Conservation (phyloP, 2,113 vertebrate species). For the Cavia aperea region DNA sequence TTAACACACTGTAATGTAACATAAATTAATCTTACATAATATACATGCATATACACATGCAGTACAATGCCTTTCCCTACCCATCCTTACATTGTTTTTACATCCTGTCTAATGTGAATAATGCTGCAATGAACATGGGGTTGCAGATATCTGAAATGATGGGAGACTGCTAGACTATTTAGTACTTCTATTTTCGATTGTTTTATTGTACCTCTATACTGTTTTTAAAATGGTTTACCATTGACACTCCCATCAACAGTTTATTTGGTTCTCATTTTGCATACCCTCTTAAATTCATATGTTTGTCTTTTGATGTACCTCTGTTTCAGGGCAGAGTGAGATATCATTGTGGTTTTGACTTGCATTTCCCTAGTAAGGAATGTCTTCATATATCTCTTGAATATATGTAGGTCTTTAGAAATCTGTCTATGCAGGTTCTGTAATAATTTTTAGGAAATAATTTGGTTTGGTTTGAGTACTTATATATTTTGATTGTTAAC, state of each 20-base stretch:
- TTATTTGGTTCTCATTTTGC: not conserved
- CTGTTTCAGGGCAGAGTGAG: not conserved
- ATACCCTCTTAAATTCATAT: not conserved
- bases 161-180: not conserved
- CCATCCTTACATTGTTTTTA: not conserved
- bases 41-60: not conserved
- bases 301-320: not conserved
- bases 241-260: not conserved
- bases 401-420: not conserved
- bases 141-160: not conserved
- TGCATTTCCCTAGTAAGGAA: not conserved
- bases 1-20: not conserved
- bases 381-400: not conserved
- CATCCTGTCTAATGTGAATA: not conserved
- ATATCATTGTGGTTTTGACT: not conserved
- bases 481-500: not conserved
- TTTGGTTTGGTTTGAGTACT: not conserved
- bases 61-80: not conserved
- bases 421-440: not conserved
- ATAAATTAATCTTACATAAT: not conserved
- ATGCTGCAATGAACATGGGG: not conserved
- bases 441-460: not conserved
- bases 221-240: not conserved
- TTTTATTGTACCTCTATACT: not conserved
- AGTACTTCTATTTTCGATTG: not conserved